phyloP scores from a whole-genome alignment of 2,797 vertebrate species.

The Squalus acanthias region DNA sequence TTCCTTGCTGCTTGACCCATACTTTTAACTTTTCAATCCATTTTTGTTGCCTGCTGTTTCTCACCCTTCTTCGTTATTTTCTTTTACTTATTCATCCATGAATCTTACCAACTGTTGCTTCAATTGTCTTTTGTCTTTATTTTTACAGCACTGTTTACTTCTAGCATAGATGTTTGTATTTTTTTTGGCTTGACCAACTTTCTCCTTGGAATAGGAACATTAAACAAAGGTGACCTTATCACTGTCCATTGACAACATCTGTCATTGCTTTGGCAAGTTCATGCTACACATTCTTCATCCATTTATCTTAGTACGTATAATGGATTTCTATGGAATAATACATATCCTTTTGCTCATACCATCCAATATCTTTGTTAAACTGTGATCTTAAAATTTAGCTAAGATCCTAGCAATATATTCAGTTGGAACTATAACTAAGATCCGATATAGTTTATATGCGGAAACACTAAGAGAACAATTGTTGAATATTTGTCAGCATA shows the following conservation, averaged over 20 bases:
- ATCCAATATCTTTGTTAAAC: background rate
- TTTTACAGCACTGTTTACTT: background rate
- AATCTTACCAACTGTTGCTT: background rate
- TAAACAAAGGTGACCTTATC: background rate
- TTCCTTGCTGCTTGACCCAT: background rate
- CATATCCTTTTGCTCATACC: background rate
- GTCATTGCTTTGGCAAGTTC: background rate
- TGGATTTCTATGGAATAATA: background rate
- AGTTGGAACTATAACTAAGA: background rate
- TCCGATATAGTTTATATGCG: background rate
- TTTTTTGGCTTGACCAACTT: background rate
- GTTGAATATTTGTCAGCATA: background rate
- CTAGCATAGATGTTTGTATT: background rate
- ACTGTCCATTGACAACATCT: background rate
- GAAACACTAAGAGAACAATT: background rate
- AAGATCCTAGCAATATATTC: background rate
- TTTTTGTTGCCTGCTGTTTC: background rate
- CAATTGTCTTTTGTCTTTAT: background rate
- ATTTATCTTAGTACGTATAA: background rate
- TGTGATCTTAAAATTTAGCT: background rate
- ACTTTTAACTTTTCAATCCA: background rate
- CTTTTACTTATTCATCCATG: background rate
- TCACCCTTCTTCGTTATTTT: background rate
- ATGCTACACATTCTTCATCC: background rate
- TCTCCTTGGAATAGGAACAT: background rate